These are phyloP conservation scores for Ecdyonurus torrentis DNA, from an alignment of 2,888 invertebrate genomes.

Conservation along the genomic window DNA sequence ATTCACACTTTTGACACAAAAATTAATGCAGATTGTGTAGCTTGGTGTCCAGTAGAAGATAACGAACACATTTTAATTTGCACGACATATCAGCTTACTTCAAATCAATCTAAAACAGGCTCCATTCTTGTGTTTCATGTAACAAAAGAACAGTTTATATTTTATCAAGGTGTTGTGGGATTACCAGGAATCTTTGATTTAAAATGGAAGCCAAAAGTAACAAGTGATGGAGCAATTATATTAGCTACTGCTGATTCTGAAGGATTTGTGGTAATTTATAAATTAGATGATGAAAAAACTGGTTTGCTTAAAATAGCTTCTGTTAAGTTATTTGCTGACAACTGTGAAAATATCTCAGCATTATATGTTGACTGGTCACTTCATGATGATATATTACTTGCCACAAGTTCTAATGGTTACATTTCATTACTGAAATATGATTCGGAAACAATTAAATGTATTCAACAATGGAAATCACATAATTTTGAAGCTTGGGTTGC, in stretches of 20 bases:
- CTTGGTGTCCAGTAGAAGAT: background rate
- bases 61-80: background rate
- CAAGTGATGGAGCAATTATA: background rate
- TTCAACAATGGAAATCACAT: background rate
- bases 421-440: background rate
- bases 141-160: background rate
- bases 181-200: background rate
- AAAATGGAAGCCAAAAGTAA: background rate
- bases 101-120: background rate
- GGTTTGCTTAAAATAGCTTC: background rate
- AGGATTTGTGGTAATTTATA: background rate
- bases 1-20: background rate
- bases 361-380: slow-evolving; percentile 1
- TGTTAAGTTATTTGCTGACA: background rate
- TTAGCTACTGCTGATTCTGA: background rate
- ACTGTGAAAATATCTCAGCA: too few relatives aligned
- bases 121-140: background rate
- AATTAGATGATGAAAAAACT: background rate
- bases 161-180: background rate
- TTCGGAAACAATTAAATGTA: background rate
- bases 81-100: background rate
- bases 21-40: background rate
- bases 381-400: background rate
- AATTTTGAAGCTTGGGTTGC: background rate
- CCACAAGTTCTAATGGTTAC: background rate